Evolutionary conservation across 2,888 invertebrate species (phyloP).

Genomic region (Cabera pusaria): DNA sequence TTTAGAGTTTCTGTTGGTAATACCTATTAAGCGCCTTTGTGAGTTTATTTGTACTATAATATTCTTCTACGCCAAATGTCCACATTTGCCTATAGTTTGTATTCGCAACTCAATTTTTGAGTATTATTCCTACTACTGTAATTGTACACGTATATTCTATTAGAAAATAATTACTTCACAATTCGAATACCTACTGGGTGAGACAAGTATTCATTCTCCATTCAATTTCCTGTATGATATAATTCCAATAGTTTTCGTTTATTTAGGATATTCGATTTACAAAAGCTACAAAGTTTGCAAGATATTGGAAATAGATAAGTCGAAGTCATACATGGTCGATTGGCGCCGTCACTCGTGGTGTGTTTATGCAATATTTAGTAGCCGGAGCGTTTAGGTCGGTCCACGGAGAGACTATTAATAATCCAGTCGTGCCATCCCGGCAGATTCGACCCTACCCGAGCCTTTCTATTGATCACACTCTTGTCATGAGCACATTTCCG

Average conservation of each 20-base stretch:
- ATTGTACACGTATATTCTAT: too few relatives aligned
- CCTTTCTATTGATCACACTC: slow-evolving; percentile 69
- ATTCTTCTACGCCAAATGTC: too few relatives aligned
- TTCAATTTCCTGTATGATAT: too few relatives aligned
- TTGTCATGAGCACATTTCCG: slow-evolving; percentile 71
- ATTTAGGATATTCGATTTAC: too few relatives aligned
- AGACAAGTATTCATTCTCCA: too few relatives aligned
- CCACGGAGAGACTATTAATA: slow-evolving; percentile 67
- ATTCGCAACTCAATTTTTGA: too few relatives aligned
- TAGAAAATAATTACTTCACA: too few relatives aligned
- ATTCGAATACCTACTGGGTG: too few relatives aligned
- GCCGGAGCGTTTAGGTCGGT: slow-evolving; percentile 48
- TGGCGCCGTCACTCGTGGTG: slow-evolving; percentile 39
- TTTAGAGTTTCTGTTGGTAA: slow-evolving; percentile 24
- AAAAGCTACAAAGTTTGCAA: slow-evolving; percentile 5
- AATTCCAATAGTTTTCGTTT: too few relatives aligned
- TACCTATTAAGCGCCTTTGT: slow-evolving; percentile 18
- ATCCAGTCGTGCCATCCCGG: slow-evolving; percentile 49
- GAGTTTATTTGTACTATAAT: too few relatives aligned
- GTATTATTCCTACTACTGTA: too few relatives aligned
- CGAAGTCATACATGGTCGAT: slow-evolving; percentile 19
- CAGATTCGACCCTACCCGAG: slow-evolving; percentile 50
- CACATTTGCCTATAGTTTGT: too few relatives aligned
- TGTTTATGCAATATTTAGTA: slow-evolving; percentile 55
- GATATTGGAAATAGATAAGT: slow-evolving; percentile 17